Evolutionary conservation across 2,113 vertebrate genomes (phyloP).

Genomic region (Dipodomys merriami): DNA sequence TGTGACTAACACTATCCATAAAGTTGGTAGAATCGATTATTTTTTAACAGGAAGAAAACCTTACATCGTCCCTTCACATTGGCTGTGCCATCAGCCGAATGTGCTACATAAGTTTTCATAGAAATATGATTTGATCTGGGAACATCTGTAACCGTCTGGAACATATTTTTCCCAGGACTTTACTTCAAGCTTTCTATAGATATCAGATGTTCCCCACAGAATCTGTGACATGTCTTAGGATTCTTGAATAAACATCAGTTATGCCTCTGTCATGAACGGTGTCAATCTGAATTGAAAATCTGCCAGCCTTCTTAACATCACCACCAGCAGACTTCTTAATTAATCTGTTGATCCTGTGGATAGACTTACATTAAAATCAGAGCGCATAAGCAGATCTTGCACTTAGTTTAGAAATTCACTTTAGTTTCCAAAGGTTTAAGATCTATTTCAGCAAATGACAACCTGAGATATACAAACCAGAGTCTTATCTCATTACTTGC

Average conservation of each 20-base stretch:
- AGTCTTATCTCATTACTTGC: neutral
- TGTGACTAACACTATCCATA: constrained; percentile 69
- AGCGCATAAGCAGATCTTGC: constrained; percentile 9
- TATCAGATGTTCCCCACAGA: constrained; percentile 78
- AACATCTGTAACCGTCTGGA: constrained; percentile 81
- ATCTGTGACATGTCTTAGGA: constrained; percentile 77
- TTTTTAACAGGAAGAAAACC: constrained; percentile 72
- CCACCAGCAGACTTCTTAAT: constrained; percentile 75
- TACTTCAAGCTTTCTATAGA: constrained; percentile 69
- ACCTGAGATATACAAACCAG: constrained; percentile 18
- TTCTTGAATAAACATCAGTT: constrained; percentile 81
- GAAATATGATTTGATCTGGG: constrained; percentile 77
- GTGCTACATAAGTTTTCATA: constrained; percentile 73
- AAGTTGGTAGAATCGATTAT: constrained; percentile 68
- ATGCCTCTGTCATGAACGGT: constrained; percentile 75
- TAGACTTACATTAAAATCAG: constrained; percentile 55
- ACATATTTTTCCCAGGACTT: constrained; percentile 80
- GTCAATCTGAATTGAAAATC: constrained; percentile 79
- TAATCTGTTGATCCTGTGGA: constrained; percentile 49
- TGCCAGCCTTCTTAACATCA: constrained; percentile 72
- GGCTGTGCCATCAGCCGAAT: constrained; percentile 53
- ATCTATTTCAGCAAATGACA: constrained; percentile 42
- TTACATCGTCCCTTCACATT: constrained; percentile 61
- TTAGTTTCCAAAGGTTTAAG: constrained; percentile 45
- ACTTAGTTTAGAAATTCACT: constrained; percentile 57